These are phyloP conservation scores for Oikopleura albicans DNA, from an alignment of 23 tunicate genomes.

Conservation along the genomic window DNA sequence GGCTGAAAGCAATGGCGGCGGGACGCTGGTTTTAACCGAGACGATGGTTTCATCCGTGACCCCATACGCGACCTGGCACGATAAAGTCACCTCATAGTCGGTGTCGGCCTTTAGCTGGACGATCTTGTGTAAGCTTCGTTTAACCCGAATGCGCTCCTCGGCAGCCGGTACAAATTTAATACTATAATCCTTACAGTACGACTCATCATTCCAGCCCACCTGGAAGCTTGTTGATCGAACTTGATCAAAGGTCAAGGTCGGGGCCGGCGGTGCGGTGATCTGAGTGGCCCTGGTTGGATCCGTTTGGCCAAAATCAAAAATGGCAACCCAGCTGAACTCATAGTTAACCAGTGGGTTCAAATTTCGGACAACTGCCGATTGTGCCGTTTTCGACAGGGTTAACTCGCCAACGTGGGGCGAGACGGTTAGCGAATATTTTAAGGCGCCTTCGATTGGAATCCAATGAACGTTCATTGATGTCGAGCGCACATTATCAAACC, in stretches of 20 bases:
- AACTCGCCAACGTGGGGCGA: not conserved
- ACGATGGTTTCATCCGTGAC: not conserved
- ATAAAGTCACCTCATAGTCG: not conserved
- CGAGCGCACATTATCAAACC: not conserved
- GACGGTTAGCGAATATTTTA: not conserved
- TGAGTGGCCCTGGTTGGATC: not conserved
- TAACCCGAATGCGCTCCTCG: not conserved
- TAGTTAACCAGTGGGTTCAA: not conserved
- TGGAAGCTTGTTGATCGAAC: not conserved
- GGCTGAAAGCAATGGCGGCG: not conserved
- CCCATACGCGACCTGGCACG: not conserved
- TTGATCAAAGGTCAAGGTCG: not conserved
- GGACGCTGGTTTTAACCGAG: not conserved
- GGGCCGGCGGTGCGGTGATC: not conserved
- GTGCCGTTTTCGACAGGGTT: not conserved
- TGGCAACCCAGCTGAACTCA: conserved; percentile 1
- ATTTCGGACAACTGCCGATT: not conserved
- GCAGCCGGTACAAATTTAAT: not conserved
- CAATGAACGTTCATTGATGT: not conserved
- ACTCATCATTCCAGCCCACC: not conserved
- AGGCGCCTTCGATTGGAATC: not conserved
- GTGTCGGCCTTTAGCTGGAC: not conserved
- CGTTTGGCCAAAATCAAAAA: not conserved
- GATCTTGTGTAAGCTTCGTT: not conserved
- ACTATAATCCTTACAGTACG: not conserved